phyloP scores from a whole-genome alignment of 2,113 vertebrate species.

The Anolis sagrei region DNA sequence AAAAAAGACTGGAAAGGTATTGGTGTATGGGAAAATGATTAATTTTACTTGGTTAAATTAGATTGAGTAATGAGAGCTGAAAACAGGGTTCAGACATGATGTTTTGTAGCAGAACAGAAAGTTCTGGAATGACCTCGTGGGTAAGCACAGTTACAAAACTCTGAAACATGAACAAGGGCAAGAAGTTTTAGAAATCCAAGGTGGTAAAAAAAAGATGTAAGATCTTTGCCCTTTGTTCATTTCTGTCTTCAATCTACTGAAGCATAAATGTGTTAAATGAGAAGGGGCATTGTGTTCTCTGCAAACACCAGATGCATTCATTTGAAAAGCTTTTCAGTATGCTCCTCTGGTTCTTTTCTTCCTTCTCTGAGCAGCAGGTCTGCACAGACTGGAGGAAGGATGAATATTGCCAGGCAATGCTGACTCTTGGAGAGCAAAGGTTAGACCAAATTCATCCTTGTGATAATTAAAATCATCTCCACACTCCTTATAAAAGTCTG shows the following conservation, averaged over 20 bases:
- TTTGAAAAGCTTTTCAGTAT: background rate
- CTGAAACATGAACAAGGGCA: background rate
- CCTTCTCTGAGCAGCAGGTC: background rate
- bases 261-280: constrained; percentile 1
- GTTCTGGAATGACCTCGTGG: background rate
- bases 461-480: constrained; percentile 37
- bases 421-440: constrained; percentile 27
- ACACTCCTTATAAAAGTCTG: background rate
- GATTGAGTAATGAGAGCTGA: background rate
- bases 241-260: background rate
- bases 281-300: background rate
- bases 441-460: rapidly evolving
- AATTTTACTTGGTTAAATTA: background rate
- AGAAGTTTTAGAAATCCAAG: background rate
- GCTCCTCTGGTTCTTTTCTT: constrained; percentile 12
- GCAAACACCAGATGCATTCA: constrained; percentile 12
- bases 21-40: background rate
- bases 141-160: background rate
- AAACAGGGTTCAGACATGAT: background rate
- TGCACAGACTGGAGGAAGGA: background rate
- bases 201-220: background rate
- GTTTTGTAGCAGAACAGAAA: background rate
- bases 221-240: background rate
- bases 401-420: background rate
- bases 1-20: background rate